A percentile compares a stretch with the other conserved stretches of the same genome.
phyloP scores from a whole-genome alignment of 2,888 invertebrate species.

The Argyra leucocephala region DNA sequence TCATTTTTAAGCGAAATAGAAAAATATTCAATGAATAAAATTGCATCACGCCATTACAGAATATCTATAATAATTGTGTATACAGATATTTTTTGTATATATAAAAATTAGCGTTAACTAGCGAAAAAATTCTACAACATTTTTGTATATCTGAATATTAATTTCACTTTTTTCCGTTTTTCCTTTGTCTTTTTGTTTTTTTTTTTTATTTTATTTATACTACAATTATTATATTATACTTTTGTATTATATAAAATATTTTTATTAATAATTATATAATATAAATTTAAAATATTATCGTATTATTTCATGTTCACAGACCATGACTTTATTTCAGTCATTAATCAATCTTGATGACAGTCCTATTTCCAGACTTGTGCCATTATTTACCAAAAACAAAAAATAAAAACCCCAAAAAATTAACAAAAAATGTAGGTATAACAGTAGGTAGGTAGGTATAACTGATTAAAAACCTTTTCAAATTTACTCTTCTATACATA shows the following conservation, averaged over 20 bases:
- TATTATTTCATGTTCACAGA: not conserved
- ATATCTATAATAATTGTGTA: too few relatives aligned
- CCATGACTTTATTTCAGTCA: not conserved
- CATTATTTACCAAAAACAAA: slow-evolving; percentile 13
- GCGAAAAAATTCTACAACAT: slow-evolving; percentile 1
- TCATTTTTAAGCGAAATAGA: too few relatives aligned
- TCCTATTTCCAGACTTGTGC: slow-evolving; percentile 10
- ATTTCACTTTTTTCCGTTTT: not conserved
- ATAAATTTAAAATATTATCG: not conserved
- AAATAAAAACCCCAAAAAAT: not conserved
- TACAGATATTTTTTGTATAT: too few relatives aligned
- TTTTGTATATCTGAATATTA: not conserved
- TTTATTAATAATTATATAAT: not conserved
- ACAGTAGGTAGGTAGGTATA: too few relatives aligned
- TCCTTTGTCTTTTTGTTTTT: too few relatives aligned
- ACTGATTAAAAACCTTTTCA: too few relatives aligned
- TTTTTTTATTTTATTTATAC: too few relatives aligned
- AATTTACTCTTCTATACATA: too few relatives aligned
- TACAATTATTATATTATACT: not conserved
- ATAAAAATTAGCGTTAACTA: not conserved
- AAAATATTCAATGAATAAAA: not conserved
- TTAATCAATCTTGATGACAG: slow-evolving; percentile 9
- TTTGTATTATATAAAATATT: not conserved
- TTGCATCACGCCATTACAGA: not conserved
- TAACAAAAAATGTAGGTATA: too few relatives aligned